Evolutionary conservation across 2,113 vertebrate genomes (phyloP).

Genomic region (Psilopogon haemacephalus): DNA sequence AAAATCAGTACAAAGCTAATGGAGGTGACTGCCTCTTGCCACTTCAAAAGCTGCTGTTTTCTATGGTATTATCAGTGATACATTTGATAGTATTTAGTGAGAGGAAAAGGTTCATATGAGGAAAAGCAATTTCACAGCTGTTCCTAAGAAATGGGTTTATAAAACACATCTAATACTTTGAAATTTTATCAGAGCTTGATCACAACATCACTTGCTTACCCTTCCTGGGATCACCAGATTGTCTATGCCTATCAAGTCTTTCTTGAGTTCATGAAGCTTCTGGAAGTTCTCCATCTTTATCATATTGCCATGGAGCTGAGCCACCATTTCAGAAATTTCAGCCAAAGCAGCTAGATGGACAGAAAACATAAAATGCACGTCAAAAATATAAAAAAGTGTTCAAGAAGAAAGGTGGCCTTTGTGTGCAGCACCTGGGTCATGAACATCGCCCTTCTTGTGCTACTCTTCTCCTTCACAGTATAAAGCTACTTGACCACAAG

Average conservation of each 20-base stretch:
- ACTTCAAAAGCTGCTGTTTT: background rate
- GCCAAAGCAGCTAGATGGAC: conserved; percentile 86
- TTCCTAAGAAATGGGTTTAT: background rate
- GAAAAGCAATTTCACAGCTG: background rate
- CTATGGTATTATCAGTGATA: background rate
- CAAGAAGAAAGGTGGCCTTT: background rate
- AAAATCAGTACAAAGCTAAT: background rate
- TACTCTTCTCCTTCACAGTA: background rate
- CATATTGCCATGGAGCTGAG: conserved; percentile 87
- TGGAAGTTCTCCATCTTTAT: conserved; percentile 98
- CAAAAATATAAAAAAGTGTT: background rate
- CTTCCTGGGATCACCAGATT: conserved; percentile 88
- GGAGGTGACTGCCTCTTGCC: background rate
- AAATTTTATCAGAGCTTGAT: background rate
- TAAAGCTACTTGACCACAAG: background rate
- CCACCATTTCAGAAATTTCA: conserved; percentile 92
- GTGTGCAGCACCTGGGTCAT: background rate
- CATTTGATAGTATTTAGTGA: background rate
- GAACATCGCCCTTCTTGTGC: background rate
- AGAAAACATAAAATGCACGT: background rate
- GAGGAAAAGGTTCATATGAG: background rate
- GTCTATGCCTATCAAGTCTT: conserved; percentile 92
- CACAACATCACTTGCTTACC: conserved; percentile 71
- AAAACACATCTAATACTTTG: background rate
- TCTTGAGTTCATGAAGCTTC: conserved; percentile 95